phyloP scores from a whole-genome alignment of 2,888 invertebrate genomes.

The Thecophora atra region DNA sequence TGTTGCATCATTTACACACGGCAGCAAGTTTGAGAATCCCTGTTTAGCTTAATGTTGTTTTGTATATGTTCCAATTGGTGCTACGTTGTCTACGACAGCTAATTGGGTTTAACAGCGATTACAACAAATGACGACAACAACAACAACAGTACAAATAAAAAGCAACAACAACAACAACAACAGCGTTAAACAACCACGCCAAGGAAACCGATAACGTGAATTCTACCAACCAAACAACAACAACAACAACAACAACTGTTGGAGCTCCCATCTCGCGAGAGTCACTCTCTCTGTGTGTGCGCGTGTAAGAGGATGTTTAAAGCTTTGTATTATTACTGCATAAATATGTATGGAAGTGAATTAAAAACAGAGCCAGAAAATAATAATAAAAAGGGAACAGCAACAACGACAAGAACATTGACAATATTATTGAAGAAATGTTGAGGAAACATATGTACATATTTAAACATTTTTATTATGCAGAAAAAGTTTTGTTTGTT shows the following conservation, averaged over 20 bases:
- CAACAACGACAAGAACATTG: conserved; percentile 24
- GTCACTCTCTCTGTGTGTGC: conserved; percentile 5
- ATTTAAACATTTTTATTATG: conserved; percentile 36
- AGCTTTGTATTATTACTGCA: conserved; percentile 40
- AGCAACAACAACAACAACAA: conserved; percentile 38
- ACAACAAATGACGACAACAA: conserved; percentile 49
- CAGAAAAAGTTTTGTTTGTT: conserved; percentile 11
- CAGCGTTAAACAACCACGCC: conserved; percentile 48
- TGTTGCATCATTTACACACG: background rate
- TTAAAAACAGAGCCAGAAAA: conserved; percentile 14
- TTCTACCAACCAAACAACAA: conserved; percentile 6
- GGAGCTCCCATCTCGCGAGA: conserved; percentile 21
- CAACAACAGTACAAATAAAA: conserved; percentile 25
- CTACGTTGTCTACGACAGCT: conserved; percentile 58
- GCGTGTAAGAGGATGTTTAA: conserved; percentile 54
- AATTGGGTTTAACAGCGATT: conserved; percentile 59
- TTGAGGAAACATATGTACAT: conserved; percentile 33
- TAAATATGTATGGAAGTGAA: conserved; percentile 39
- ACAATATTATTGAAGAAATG: conserved; percentile 28
- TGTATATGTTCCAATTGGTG: conserved; percentile 53
- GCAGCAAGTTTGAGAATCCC: background rate
- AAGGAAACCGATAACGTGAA: conserved; percentile 36
- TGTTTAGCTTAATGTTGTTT: background rate
- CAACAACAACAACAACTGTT: conserved; percentile 18
- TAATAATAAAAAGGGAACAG: conserved; percentile 9